phyloP scores from a whole-genome alignment of 2,797 vertebrate species.

The Limnodromus scolopaceus region DNA sequence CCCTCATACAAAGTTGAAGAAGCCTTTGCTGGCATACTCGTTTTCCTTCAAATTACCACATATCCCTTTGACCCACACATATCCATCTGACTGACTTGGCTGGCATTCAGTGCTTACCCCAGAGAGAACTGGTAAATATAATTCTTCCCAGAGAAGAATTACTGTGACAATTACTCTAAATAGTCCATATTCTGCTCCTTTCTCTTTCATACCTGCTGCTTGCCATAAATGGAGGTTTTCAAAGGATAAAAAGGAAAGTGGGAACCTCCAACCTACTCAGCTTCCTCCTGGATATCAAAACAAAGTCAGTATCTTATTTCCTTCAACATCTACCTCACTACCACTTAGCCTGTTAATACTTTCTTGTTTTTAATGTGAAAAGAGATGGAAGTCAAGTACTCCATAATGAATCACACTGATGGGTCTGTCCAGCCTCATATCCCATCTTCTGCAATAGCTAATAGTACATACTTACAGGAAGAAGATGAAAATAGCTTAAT shows the following conservation, averaged over 20 bases:
- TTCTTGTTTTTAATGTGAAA: neutral
- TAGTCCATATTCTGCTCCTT: neutral
- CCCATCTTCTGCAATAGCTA: neutral
- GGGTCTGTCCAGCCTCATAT: neutral
- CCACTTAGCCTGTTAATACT: neutral
- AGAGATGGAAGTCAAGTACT: neutral
- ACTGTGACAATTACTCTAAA: neutral
- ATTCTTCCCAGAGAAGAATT: neutral
- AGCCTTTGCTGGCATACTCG: neutral
- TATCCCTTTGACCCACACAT: neutral
- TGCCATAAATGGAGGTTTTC: neutral
- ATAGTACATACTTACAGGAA: neutral
- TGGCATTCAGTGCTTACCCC: neutral
- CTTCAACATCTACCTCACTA: neutral
- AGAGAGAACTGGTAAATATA: neutral
- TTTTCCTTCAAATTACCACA: neutral
- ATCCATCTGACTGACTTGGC: slow-evolving; percentile 16
- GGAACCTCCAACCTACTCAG: neutral
- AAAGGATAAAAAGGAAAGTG: neutral
- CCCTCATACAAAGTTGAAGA: neutral
- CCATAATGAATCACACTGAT: neutral
- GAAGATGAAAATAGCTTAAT: neutral
- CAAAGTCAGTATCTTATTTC: neutral
- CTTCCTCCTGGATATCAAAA: neutral
- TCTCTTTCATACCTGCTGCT: neutral